Conservation (phyloP, 1,140 invertebrate species). For the Anthonomus grandis region DNA sequence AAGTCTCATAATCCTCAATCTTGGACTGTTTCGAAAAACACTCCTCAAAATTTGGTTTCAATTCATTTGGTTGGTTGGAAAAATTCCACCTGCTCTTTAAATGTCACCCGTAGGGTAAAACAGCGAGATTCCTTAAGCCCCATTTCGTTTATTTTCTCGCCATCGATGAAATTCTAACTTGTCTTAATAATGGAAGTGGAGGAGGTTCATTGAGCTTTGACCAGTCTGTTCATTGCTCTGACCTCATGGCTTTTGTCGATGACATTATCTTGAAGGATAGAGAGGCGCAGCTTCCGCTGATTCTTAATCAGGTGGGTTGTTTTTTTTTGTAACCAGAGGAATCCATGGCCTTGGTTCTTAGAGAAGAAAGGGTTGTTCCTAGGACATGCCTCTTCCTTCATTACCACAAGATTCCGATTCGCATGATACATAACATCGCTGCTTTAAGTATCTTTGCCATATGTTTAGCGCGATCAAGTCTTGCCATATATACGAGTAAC, state of each 20-base stretch:
- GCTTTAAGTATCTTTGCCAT: conserved; percentile 30
- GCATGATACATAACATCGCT: background rate
- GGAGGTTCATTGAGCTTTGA: background rate
- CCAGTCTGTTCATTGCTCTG: background rate
- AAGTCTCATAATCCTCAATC: background rate
- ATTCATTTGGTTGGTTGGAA: background rate
- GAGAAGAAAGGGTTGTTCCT: background rate
- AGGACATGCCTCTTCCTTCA: background rate
- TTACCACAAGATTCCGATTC: background rate
- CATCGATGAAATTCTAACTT: conserved; percentile 39
- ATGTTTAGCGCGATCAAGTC: conserved; percentile 22
- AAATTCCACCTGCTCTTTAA: background rate
- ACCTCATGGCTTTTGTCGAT: background rate
- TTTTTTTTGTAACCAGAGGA: background rate
- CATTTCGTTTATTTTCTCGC: conserved; percentile 40
- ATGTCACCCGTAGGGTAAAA: conserved; percentile 24
- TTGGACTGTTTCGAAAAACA: background rate
- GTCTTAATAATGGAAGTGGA: background rate
- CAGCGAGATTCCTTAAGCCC: conserved; percentile 41
- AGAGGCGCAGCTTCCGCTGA: background rate
- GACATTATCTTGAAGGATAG: background rate
- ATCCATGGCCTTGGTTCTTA: background rate
- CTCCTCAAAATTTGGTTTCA: background rate
- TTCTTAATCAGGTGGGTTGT: background rate
- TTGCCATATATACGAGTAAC: conserved; percentile 1